Evolutionary conservation across 1,140 invertebrate genomes (phyloP).

Genomic region (Dryas iulia): DNA sequence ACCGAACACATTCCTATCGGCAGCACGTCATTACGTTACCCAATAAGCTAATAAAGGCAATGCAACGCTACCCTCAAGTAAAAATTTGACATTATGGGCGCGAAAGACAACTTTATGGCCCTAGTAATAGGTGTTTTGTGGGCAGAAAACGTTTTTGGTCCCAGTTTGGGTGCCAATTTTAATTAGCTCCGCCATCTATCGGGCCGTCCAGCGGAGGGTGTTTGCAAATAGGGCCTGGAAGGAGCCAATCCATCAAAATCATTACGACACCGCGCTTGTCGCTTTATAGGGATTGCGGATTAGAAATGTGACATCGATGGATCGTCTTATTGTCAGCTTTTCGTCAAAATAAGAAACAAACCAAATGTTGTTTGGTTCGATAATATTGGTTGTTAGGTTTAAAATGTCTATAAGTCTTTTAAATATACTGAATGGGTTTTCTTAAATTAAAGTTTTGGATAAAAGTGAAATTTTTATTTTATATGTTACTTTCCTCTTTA

Average conservation of each 20-base stretch:
- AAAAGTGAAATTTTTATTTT: no score
- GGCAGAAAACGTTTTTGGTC: conserved; percentile 32
- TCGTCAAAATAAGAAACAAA: conserved; percentile 9
- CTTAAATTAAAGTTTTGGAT: no score
- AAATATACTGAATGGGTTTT: no score
- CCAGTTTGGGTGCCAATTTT: conserved; percentile 70
- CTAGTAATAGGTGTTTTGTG: conserved; percentile 25
- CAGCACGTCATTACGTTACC: conserved; percentile 50
- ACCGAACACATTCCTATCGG: conserved; percentile 34
- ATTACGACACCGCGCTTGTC: conserved; percentile 72
- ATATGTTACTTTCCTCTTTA: no score
- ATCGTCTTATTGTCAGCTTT: conserved; percentile 15
- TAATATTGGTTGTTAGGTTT: no score
- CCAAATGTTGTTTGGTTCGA: background rate
- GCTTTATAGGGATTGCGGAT: conserved; percentile 45
- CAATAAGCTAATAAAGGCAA: conserved; percentile 54
- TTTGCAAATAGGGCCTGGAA: conserved; percentile 77
- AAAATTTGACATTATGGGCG: conserved; percentile 18
- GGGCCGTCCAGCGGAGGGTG: conserved; percentile 66
- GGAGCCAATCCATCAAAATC: conserved; percentile 80
- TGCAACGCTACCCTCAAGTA: conserved; percentile 44
- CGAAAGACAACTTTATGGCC: conserved; percentile 35
- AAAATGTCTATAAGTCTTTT: no score
- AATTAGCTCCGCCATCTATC: conserved; percentile 63
- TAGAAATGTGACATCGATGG: conserved; percentile 29